phyloP scores from a whole-genome alignment of 1,140 invertebrate genomes.

The Panagrolaimus sp. region DNA sequence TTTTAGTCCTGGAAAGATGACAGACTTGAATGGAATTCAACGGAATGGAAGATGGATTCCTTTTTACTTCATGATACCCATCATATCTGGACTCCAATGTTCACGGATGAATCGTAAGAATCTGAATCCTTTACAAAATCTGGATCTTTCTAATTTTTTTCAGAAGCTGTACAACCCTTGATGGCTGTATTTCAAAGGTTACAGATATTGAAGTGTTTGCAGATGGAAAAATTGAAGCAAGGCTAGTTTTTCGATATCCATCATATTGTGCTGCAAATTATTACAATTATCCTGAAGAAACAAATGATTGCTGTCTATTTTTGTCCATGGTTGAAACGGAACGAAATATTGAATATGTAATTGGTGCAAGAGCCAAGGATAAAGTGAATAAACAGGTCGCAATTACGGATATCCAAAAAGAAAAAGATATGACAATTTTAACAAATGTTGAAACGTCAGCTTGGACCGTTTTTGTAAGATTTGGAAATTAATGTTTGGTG shows the following conservation, averaged over 20 bases:
- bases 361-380: conserved; percentile 32
- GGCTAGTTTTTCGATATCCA: conserved; percentile 49
- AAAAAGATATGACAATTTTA: conserved; percentile 29
- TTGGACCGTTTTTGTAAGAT: conserved; percentile 47
- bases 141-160: conserved; percentile 33
- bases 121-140: neutral
- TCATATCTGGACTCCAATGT: conserved; percentile 53
- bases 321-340: conserved; percentile 38
- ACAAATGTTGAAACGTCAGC: conserved; percentile 49
- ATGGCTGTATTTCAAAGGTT: conserved; percentile 40
- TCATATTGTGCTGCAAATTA: conserved; percentile 49
- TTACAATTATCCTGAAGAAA: conserved; percentile 54
- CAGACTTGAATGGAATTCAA: conserved; percentile 45
- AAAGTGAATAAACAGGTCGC: conserved; percentile 41
- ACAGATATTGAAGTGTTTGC: conserved; percentile 41
- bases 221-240: conserved; percentile 45
- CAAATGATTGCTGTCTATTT: conserved; percentile 56
- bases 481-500: too few species aligned
- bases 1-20: conserved; percentile 53
- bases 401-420: conserved; percentile 36
- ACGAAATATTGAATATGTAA: conserved; percentile 38
- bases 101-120: conserved; percentile 50
- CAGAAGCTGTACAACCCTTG: conserved; percentile 38
- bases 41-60: conserved; percentile 44
- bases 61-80: conserved; percentile 43